phyloP scores from a whole-genome alignment of 2,113 vertebrate genomes.

The Etheostoma cragini region DNA sequence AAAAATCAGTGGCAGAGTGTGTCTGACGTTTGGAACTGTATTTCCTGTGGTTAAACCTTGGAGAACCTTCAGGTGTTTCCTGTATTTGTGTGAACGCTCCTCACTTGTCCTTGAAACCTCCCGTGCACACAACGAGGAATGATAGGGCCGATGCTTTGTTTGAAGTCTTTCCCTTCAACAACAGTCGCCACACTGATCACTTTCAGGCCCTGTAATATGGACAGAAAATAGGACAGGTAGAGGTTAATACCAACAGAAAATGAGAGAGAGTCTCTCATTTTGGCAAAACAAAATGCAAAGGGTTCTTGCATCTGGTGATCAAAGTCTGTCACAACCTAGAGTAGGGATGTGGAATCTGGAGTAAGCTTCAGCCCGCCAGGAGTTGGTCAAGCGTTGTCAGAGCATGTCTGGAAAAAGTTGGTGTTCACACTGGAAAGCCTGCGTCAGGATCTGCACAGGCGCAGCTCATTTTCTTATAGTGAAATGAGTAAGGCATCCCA shows the following conservation, averaged over 20 bases:
- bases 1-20: slow-evolving; percentile 36
- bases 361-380: slow-evolving; percentile 46
- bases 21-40: slow-evolving; percentile 36
- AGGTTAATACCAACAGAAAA: slow-evolving; percentile 14
- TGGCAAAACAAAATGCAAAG: not conserved
- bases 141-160: slow-evolving; percentile 35
- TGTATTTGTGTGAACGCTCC: slow-evolving; percentile 70
- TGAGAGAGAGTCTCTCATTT: not conserved
- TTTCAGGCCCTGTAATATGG: slow-evolving; percentile 42
- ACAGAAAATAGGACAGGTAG: slow-evolving; percentile 27
- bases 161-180: slow-evolving; percentile 45
- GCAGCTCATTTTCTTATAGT: slow-evolving; percentile 69
- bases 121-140: slow-evolving; percentile 21
- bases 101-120: slow-evolving; percentile 61
- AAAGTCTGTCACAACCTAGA: slow-evolving; percentile 33
- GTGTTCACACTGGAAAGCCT: slow-evolving; percentile 73
- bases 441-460: slow-evolving; percentile 57
- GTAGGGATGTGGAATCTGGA: slow-evolving; percentile 59
- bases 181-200: slow-evolving; percentile 18
- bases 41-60: slow-evolving; percentile 60
- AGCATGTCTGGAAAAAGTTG: slow-evolving; percentile 77
- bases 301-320: slow-evolving; percentile 1
- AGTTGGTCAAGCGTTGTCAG: slow-evolving; percentile 67
- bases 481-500: slow-evolving; percentile 74
- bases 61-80: slow-evolving; percentile 75